Percentiles rank a stretch among this genome's conserved stretches.
Conservation (phyloP, 2,113 vertebrate species). For the Chlamydotis undulata region DNA sequence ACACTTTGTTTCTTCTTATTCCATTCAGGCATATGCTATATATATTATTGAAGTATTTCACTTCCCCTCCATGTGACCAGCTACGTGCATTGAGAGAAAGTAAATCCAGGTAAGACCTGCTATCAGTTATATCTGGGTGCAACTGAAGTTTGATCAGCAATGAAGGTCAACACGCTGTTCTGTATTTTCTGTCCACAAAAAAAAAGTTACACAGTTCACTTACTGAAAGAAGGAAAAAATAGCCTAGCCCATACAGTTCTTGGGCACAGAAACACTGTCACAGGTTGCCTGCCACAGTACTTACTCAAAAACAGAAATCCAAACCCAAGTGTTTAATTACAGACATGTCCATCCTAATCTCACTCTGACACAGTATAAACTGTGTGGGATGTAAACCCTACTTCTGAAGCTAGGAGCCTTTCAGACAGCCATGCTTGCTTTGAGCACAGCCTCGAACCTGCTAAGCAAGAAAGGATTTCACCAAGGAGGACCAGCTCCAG, state of each 20-base stretch:
- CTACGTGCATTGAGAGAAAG: background rate
- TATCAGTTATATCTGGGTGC: background rate
- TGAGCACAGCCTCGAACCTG: background rate
- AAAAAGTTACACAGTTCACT: background rate
- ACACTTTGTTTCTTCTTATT: background rate
- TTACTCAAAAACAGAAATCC: conserved; percentile 15
- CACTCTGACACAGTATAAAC: background rate
- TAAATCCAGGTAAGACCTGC: conserved; percentile 31
- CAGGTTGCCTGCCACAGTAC: background rate
- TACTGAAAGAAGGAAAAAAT: background rate
- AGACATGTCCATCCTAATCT: background rate
- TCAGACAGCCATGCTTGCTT: background rate
- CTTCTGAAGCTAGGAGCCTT: background rate
- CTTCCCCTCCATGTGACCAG: background rate
- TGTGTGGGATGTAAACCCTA: background rate
- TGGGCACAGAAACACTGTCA: background rate
- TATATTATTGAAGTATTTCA: background rate
- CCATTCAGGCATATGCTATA: background rate
- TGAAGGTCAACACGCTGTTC: background rate
- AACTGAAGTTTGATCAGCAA: conserved; percentile 25
- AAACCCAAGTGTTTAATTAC: conserved; percentile 20
- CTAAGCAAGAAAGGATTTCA: conserved; percentile 20
- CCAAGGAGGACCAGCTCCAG: background rate
- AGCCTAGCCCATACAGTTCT: background rate
- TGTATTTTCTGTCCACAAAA: conserved; percentile 29